Evolutionary conservation across 2,797 vertebrate species (phyloP).

Genomic region (Liasis olivaceus): DNA sequence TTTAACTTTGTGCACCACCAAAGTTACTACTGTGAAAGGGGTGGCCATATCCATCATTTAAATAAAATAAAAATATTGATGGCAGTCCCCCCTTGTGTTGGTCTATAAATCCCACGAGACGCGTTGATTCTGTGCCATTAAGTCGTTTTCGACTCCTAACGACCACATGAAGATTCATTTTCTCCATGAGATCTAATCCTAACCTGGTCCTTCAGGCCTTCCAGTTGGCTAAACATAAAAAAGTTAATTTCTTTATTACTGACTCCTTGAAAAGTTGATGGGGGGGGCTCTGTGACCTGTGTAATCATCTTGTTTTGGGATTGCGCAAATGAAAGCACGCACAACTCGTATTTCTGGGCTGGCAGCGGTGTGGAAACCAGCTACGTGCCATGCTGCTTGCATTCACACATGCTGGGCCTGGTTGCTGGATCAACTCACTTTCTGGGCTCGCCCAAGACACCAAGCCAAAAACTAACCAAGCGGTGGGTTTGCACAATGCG

Average conservation of each 20-base stretch:
- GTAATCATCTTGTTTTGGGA: background rate
- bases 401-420: background rate
- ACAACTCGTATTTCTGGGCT: background rate
- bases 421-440: background rate
- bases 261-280: background rate
- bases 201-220: background rate
- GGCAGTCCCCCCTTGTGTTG: background rate
- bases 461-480: background rate
- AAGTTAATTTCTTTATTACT: background rate
- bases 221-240: background rate
- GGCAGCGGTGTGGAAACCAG: background rate
- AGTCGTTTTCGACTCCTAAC: background rate
- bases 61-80: background rate
- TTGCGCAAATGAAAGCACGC: background rate
- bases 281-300: background rate
- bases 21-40: background rate
- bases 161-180: background rate
- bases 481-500: background rate
- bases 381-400: background rate
- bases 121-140: background rate
- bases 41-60: background rate
- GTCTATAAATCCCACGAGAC: background rate
- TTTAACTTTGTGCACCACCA: background rate
- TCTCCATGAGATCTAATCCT: background rate
- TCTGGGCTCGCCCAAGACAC: background rate